Evolutionary conservation across 2,113 vertebrate genomes (phyloP).

Genomic region (Gymnarchus niloticus): DNA sequence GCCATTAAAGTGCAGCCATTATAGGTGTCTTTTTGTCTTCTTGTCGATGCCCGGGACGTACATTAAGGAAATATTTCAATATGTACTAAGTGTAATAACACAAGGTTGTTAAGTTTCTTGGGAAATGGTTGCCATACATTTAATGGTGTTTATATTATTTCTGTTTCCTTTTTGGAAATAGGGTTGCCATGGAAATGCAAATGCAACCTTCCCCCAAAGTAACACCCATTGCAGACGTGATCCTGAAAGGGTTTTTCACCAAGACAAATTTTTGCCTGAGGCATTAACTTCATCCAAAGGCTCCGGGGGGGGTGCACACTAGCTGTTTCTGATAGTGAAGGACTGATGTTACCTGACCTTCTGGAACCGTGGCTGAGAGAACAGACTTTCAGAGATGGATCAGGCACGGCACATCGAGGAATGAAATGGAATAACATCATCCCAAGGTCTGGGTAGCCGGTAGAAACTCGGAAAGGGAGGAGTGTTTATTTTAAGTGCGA

Average conservation of each 20-base stretch:
- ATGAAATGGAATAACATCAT: background rate
- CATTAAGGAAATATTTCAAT: background rate
- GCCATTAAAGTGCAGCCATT: background rate
- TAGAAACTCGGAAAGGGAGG: conserved; percentile 30
- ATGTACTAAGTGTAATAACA: background rate
- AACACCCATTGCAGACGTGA: background rate
- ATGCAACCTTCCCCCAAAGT: background rate
- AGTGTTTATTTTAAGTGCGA: background rate
- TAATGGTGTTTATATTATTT: background rate
- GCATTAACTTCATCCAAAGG: background rate
- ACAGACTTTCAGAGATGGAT: background rate
- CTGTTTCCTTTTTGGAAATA: background rate
- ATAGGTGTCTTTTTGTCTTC: background rate
- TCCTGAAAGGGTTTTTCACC: background rate
- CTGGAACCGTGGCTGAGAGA: conserved; percentile 24
- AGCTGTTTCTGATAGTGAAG: conserved; percentile 27
- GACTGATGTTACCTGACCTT: conserved; percentile 19
- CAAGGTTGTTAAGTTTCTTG: background rate
- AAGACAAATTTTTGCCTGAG: conserved; percentile 25
- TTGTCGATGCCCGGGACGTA: background rate
- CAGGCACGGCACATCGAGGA: background rate
- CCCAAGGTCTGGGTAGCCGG: conserved; percentile 8
- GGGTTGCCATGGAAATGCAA: background rate
- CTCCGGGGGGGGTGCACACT: background rate
- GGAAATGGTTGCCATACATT: background rate